Evolutionary conservation across 2,113 vertebrate genomes (phyloP).

Genomic region (Martes martes): DNA sequence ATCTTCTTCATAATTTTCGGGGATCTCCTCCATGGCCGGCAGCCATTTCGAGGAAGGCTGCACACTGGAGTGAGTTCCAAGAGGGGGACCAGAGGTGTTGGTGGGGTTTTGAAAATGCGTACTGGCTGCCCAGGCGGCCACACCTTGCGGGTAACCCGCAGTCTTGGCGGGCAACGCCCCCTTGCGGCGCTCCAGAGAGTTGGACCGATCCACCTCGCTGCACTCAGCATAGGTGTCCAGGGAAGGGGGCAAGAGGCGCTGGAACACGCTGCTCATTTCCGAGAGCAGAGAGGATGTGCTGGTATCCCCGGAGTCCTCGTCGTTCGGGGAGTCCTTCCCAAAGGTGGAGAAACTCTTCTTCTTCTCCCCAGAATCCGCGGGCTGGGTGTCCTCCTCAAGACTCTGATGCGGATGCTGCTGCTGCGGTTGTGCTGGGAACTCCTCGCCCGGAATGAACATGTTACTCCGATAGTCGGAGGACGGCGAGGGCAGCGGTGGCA

Average conservation of each 20-base stretch:
- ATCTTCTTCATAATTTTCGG: constrained; percentile 97
- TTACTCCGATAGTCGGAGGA: constrained; percentile 95
- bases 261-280: constrained; percentile 98
- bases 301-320: constrained; percentile 76
- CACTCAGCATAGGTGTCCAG: constrained; percentile 89
- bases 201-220: constrained; percentile 84
- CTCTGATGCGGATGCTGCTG: constrained; percentile 79
- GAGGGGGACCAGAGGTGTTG: constrained; percentile 81
- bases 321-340: constrained; percentile 89
- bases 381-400: constrained; percentile 86
- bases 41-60: constrained; percentile 96
- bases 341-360: constrained; percentile 97
- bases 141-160: constrained; percentile 91
- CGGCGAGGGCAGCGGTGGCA: constrained; percentile 91
- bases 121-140: constrained; percentile 96
- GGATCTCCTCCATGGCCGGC: constrained; percentile 99
- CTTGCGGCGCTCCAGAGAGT: constrained; percentile 92
- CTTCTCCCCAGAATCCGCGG: constrained; percentile 83
- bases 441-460: constrained; percentile 96
- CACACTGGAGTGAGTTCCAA: constrained; percentile 86
- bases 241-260: constrained; percentile 92
- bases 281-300: constrained; percentile 92
- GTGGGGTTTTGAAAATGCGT: constrained; percentile 96
- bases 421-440: constrained; percentile 82
- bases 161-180: constrained; percentile 89